A percentile compares a stretch with the other conserved stretches of the same genome.
Evolutionary conservation across 2,797 vertebrate species (phyloP).

Genomic region (Schizothorax lantsangensis): DNA sequence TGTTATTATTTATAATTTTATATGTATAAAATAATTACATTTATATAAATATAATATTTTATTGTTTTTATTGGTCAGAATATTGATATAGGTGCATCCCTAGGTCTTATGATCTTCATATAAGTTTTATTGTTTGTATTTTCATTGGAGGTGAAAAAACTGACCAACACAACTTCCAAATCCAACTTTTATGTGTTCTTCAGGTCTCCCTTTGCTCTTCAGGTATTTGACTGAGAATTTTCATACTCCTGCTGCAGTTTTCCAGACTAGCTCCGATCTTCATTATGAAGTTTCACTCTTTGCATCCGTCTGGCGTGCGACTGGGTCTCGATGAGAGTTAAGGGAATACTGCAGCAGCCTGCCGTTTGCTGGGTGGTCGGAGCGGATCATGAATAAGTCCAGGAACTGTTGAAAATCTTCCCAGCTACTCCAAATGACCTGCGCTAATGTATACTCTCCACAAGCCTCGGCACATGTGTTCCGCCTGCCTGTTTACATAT

Average conservation of each 20-base stretch:
- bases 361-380: conserved; percentile 47
- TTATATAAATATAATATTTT: background rate
- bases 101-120: background rate
- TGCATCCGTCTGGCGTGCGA: background rate
- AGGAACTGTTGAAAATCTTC: conserved; percentile 56
- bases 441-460: conserved; percentile 68
- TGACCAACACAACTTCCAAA: too few species aligned
- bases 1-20: background rate
- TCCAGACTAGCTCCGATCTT: background rate
- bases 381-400: background rate
- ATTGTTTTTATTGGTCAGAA: background rate
- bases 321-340: background rate
- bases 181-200: background rate
- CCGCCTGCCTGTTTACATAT: conserved; percentile 70
- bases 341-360: conserved; percentile 17
- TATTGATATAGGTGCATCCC: background rate
- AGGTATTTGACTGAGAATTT: background rate
- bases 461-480: conserved; percentile 66
- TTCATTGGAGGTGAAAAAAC: background rate
- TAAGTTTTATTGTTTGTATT: background rate
- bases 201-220: background rate
- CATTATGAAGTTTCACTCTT: background rate
- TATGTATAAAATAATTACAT: background rate
- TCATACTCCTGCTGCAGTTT: background rate
- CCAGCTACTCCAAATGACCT: conserved; percentile 64